Evolutionary conservation across 37 sponge, comb jelly and placozoan species (phyloP), one percentile per base, ranked within the genome.

Genomic region (Geodia barretti): DNA sequence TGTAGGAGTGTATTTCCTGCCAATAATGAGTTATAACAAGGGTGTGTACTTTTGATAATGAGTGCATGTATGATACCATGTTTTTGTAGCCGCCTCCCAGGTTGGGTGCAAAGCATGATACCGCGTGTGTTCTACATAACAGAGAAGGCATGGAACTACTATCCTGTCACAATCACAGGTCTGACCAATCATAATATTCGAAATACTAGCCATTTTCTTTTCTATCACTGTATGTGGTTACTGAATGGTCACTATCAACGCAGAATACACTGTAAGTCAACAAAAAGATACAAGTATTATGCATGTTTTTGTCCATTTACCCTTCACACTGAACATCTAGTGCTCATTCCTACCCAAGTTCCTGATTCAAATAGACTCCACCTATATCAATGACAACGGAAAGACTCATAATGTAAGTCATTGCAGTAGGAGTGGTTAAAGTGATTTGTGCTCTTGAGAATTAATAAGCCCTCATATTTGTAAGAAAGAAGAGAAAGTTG

Each of bases 101-200:
- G 39, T 23, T 93, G 94, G 94, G 72, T 68, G 3, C 89, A 84
- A 28, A 60, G 71, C 21, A 74, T 89, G 73, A 75, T 93, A 11
- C 94, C 94, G 5, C 80, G 70, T 11, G 47, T 89, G 20, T 81
- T 93, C 60, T 89, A 89, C 80, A 67, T 93, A 24, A 89, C 78
- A 30, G 94, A 93, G 84, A 93, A 93, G 67, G 81, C 90, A 20
- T 93, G 94, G 94, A 93, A 93, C 64, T 93, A 77, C 43, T 93
- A 89, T 41, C 94, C 94, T 26, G 81, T 40, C 73, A 89, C 85
- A 17, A 77, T 72, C 24, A 85, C 91, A 40, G 91, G 90, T 89
- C 26, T n/a, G n/a, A n/a, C n/a, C n/a, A n/a, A n/a, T n/a, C n/a
- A n/a, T n/a, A n/a, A n/a, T n/a, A n/a, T n/a, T n/a, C n/a, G n/a